Conservation (phyloP, 2,113 vertebrate genomes). For the Carollia perspicillata region DNA sequence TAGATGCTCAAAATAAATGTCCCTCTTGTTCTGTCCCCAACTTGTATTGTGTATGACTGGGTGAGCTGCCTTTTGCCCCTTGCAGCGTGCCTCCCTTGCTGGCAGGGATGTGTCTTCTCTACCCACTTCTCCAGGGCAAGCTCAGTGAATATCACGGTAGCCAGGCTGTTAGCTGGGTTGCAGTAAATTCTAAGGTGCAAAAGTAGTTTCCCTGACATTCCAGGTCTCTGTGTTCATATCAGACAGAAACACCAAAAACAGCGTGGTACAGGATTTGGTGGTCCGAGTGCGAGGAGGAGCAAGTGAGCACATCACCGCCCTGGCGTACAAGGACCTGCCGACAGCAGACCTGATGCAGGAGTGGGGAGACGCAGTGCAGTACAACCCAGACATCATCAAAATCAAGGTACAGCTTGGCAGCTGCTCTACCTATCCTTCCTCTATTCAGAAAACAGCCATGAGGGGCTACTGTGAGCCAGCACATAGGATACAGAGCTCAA, state of each 20-base stretch:
- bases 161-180: neutral
- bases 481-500: neutral
- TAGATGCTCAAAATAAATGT: neutral
- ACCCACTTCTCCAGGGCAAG: neutral
- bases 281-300: constrained; percentile 86
- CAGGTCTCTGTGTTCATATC: neutral
- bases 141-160: neutral
- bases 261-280: constrained; percentile 86
- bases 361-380: constrained; percentile 92
- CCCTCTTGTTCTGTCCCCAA: neutral
- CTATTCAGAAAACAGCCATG: neutral
- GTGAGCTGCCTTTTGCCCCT: neutral
- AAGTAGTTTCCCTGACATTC: neutral
- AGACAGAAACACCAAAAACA: constrained; percentile 51
- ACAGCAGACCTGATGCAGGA: constrained; percentile 87
- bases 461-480: neutral
- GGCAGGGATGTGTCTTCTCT: neutral
- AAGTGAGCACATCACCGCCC: constrained; percentile 83
- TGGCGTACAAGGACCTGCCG: constrained; percentile 87
- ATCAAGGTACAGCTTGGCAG: constrained; percentile 78
- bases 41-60: neutral
- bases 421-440: neutral
- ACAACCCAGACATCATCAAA: constrained; percentile 90
- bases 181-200: neutral
- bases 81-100: neutral